Conservation (phyloP, 2,113 vertebrate genomes). For the Mesocricetus auratus region DNA sequence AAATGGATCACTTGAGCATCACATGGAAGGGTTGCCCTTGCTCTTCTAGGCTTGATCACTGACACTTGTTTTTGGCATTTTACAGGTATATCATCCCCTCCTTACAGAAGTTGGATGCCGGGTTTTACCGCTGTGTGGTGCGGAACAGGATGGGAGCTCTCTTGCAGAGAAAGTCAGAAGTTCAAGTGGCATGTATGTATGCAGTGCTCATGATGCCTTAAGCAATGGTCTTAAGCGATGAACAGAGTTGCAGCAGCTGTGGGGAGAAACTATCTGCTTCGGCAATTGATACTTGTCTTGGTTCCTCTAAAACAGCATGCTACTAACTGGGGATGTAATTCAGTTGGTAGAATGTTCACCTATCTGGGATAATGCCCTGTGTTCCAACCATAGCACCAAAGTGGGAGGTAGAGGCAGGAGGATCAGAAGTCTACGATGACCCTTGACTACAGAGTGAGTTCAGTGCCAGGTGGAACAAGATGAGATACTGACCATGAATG, state of each 20-base stretch:
- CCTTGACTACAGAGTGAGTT: background rate
- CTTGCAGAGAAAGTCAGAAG: constrained; percentile 90
- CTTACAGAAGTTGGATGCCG: constrained; percentile 89
- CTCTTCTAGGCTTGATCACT: background rate
- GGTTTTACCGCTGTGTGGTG: constrained; percentile 92
- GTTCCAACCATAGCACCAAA: background rate
- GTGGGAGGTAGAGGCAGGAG: background rate
- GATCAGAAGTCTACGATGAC: background rate
- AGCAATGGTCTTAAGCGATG: background rate
- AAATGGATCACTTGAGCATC: background rate
- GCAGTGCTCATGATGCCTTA: background rate
- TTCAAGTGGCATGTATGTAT: constrained; percentile 95
- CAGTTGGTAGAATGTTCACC: background rate
- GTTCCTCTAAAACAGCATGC: background rate
- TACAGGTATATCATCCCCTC: constrained; percentile 89
- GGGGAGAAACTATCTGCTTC: background rate
- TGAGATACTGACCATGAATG: background rate
- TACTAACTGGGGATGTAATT: background rate
- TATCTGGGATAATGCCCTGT: background rate
- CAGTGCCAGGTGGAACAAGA: background rate
- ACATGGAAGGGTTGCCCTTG: background rate
- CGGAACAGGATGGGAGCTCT: constrained; percentile 94
- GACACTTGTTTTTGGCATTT: constrained; percentile 59
- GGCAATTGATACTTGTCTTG: background rate
- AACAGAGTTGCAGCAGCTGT: background rate